phyloP scores from a whole-genome alignment of 2,888 invertebrate species.

The Lampropteryx suffumata region DNA sequence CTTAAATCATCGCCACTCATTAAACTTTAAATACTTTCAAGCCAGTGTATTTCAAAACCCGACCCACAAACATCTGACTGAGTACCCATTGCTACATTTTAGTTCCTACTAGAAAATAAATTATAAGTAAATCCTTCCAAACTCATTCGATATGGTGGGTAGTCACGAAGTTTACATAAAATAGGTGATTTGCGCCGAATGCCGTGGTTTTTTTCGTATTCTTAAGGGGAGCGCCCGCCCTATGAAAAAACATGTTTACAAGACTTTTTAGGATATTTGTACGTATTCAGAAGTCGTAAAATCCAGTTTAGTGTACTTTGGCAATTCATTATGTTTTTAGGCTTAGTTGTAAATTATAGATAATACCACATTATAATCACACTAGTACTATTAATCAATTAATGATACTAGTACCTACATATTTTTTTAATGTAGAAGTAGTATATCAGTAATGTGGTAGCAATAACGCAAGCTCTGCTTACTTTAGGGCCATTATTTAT shows the following conservation, averaged over 20 bases:
- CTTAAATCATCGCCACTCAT: conserved; percentile 56
- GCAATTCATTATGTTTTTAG: conserved; percentile 47
- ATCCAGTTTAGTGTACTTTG: conserved; percentile 62
- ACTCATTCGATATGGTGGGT: conserved; percentile 78
- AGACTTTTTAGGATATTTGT: conserved; percentile 54
- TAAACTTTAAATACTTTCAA: conserved; percentile 43
- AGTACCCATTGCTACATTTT: conserved; percentile 45
- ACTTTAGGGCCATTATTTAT: too few species aligned
- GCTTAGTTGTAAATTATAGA: conserved; percentile 7
- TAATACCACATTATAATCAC: too few species aligned
- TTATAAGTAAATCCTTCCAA: conserved; percentile 79
- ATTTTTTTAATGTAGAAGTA: too few species aligned
- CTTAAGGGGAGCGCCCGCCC: conserved; percentile 61
- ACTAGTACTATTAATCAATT: too few species aligned
- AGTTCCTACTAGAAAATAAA: conserved; percentile 52
- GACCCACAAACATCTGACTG: conserved; percentile 60
- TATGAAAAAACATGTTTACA: conserved; percentile 77
- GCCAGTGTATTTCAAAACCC: conserved; percentile 59
- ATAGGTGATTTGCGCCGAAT: conserved; percentile 78
- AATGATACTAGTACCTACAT: too few species aligned
- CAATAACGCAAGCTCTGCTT: too few species aligned
- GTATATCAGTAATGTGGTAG: too few species aligned
- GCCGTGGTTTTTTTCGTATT: conserved; percentile 65
- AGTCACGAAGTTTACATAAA: conserved; percentile 83
- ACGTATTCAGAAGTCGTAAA: conserved; percentile 48